A percentile compares a stretch with the other conserved stretches of the same genome.
phyloP scores from a whole-genome alignment of 2,113 vertebrate species.

The Sinosuthora webbiana region DNA sequence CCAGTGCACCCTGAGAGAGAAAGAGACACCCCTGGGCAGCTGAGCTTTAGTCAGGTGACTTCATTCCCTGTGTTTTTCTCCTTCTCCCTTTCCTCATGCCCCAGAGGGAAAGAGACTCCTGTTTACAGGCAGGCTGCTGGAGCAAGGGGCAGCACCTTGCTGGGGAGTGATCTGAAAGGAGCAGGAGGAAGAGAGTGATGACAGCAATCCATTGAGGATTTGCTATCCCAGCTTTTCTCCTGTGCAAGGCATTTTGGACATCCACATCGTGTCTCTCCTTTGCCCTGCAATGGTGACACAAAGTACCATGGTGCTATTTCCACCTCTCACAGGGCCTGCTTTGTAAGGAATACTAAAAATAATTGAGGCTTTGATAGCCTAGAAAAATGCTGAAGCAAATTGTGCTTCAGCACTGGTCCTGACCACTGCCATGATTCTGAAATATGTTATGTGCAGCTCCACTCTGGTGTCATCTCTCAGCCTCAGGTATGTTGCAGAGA shows the following conservation, averaged over 20 bases:
- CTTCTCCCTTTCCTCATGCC: background rate
- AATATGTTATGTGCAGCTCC: background rate
- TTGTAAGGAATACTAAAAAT: background rate
- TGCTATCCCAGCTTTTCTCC: background rate
- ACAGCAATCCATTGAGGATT: background rate
- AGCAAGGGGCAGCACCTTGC: background rate
- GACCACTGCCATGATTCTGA: background rate
- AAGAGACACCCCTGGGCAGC: background rate
- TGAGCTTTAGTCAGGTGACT: background rate
- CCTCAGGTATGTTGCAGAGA: background rate
- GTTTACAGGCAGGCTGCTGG: background rate
- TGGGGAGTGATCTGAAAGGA: background rate
- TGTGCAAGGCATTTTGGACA: background rate
- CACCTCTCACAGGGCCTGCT: background rate
- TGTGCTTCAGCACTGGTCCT: background rate
- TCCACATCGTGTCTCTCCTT: rapidly evolving
- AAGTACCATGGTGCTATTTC: background rate
- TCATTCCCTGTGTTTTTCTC: background rate
- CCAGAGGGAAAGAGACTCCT: background rate
- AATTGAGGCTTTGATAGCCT: background rate
- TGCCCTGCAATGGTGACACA: background rate
- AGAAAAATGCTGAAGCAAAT: background rate
- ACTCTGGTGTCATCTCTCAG: background rate
- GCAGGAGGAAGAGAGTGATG: background rate
- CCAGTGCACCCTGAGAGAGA: background rate